These are phyloP conservation scores for Crocodylus rhombifer DNA, from an alignment of 2,797 vertebrate species.

Conservation along the genomic window DNA sequence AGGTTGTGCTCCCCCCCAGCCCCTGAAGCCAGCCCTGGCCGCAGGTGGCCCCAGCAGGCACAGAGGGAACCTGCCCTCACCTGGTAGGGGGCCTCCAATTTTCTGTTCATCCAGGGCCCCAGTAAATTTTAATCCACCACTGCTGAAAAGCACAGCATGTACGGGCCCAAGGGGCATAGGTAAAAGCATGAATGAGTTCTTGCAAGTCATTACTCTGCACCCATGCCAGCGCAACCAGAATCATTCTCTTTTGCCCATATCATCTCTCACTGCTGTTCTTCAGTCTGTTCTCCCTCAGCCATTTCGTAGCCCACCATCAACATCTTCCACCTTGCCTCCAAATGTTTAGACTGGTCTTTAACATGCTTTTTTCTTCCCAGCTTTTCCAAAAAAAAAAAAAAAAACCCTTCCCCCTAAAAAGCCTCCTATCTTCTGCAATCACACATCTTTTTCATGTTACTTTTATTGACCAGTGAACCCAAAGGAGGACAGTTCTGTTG, in stretches of 20 bases:
- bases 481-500: not conserved
- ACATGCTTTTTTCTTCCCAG: not conserved
- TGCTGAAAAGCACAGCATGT: not conserved
- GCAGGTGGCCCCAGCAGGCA: no score
- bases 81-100: no score
- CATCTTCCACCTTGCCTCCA: not conserved
- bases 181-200: not conserved
- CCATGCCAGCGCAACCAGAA: not conserved
- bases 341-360: not conserved
- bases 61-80: no score
- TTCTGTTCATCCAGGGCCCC: no score
- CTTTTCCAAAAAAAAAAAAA: not conserved
- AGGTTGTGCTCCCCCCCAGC: no score
- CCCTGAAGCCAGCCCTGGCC: no score
- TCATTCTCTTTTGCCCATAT: not conserved
- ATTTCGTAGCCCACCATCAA: not conserved
- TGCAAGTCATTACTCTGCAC: no score
- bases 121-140: no score
- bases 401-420: not conserved
- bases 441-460: not conserved
- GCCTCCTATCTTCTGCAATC: not conserved
- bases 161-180: not conserved
- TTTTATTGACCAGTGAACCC: not conserved
- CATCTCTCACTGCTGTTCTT: not conserved
- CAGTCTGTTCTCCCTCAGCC: not conserved